These are phyloP conservation scores for Zootoca vivipara DNA, from an alignment of 2,113 vertebrate species.

Conservation along the genomic window DNA sequence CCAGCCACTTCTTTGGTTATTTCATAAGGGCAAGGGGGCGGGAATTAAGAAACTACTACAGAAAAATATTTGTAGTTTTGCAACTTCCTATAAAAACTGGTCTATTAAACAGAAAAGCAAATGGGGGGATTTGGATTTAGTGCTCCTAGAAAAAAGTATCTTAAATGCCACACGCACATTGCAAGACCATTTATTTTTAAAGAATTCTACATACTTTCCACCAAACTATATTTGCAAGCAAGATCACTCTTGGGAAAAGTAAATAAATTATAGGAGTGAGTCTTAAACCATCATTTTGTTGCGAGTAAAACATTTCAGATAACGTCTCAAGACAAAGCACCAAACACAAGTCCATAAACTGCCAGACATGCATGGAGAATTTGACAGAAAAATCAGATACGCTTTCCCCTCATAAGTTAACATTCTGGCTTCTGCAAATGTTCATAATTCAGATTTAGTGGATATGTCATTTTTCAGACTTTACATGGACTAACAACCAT, in stretches of 20 bases:
- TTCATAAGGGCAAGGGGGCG: background rate
- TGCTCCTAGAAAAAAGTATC: background rate
- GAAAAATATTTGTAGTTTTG: background rate
- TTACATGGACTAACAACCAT: background rate
- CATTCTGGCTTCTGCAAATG: conserved; percentile 23
- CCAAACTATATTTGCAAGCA: background rate
- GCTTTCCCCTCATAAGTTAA: background rate
- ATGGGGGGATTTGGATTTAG: conserved; percentile 24
- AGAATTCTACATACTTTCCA: conserved; percentile 30
- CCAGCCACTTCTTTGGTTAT: background rate
- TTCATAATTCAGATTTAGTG: conserved; percentile 38
- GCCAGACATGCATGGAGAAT: background rate
- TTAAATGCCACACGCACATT: background rate
- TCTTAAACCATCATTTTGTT: conserved; percentile 34
- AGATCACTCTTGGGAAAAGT: conserved; percentile 19
- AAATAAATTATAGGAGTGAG: background rate
- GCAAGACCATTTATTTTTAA: background rate
- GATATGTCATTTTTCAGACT: conserved; percentile 36
- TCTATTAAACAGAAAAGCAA: accelerated
- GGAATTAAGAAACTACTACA: background rate
- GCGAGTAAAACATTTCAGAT: background rate
- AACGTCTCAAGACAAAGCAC: conserved; percentile 25
- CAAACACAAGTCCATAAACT: conserved; percentile 42
- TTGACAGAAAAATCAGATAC: background rate
- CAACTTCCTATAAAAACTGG: background rate